Evolutionary conservation across 2,797 vertebrate genomes (phyloP).

Genomic region (Anabacerthia variegaticeps): DNA sequence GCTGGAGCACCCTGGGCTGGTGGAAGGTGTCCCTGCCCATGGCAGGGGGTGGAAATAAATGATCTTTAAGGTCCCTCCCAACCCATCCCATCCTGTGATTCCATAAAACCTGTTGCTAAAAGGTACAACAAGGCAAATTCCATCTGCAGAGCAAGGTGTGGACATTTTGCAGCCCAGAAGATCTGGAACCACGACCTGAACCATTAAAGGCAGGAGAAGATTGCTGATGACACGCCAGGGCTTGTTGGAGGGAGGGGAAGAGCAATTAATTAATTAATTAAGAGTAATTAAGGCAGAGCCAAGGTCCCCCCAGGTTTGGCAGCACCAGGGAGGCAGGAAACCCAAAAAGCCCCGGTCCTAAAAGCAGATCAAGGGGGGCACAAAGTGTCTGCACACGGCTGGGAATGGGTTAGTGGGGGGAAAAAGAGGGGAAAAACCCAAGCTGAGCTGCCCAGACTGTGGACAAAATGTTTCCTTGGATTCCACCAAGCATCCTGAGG

Average conservation of each 20-base stretch:
- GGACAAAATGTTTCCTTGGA: neutral
- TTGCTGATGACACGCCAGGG: neutral
- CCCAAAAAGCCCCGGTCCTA: neutral
- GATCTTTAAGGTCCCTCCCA: neutral
- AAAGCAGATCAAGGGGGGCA: constrained; percentile 23
- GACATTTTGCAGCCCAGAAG: neutral
- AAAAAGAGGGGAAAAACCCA: neutral
- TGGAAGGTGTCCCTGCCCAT: neutral
- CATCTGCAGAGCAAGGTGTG: neutral
- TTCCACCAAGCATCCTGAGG: neutral
- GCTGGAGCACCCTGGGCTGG: rapidly evolving
- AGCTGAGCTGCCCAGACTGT: neutral
- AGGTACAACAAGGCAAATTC: neutral
- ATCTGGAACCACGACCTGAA: neutral
- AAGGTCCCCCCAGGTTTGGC: constrained; percentile 41
- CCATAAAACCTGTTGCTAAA: neutral
- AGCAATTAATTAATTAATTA: too few species aligned
- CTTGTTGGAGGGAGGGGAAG: neutral
- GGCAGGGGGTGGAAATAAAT: too few species aligned
- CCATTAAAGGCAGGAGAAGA: neutral
- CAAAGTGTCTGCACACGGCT: neutral
- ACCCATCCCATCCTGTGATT: neutral
- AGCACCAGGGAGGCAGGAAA: neutral
- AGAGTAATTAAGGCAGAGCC: neutral
- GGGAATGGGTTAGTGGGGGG: neutral